A percentile compares a stretch with the other conserved stretches of the same genome.
Evolutionary conservation across 2,113 vertebrate genomes (phyloP).

Genomic region (Nycticorax nycticorax): DNA sequence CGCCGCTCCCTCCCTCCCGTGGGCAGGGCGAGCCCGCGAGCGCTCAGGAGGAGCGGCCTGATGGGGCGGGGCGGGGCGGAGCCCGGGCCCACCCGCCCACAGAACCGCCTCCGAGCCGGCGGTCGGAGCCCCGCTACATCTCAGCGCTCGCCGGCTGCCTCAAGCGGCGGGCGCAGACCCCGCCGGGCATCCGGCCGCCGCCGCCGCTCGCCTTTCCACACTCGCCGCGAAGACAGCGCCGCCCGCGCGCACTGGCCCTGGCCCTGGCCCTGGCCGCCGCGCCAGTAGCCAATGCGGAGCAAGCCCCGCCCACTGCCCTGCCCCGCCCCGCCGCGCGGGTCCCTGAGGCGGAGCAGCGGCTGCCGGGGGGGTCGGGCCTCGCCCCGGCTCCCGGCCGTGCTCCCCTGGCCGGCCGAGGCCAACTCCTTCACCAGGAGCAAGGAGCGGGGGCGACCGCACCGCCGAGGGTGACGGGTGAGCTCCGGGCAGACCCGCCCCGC

Average conservation of each 20-base stretch:
- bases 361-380: accelerated
- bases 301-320: neutral
- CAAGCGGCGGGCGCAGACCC: neutral
- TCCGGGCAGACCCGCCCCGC: neutral
- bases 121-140: too few species aligned
- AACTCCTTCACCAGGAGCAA: too few species aligned
- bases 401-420: neutral
- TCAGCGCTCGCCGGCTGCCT: neutral
- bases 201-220: too few species aligned
- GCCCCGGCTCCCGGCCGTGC: too few species aligned
- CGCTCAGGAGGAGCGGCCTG: neutral
- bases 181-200: neutral
- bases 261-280: neutral
- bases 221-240: neutral
- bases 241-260: neutral
- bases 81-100: too few species aligned
- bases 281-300: neutral
- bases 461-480: neutral
- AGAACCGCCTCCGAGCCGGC: too few species aligned
- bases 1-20: too few species aligned
- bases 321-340: neutral
- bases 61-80: neutral
- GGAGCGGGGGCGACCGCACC: too few species aligned
- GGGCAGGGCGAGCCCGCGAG: neutral
- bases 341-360: accelerated